A percentile compares a stretch with the other conserved stretches of the same genome.
These are phyloP conservation scores for Catharus minimus DNA, from an alignment of 2,113 vertebrate species.

Conservation along the genomic window DNA sequence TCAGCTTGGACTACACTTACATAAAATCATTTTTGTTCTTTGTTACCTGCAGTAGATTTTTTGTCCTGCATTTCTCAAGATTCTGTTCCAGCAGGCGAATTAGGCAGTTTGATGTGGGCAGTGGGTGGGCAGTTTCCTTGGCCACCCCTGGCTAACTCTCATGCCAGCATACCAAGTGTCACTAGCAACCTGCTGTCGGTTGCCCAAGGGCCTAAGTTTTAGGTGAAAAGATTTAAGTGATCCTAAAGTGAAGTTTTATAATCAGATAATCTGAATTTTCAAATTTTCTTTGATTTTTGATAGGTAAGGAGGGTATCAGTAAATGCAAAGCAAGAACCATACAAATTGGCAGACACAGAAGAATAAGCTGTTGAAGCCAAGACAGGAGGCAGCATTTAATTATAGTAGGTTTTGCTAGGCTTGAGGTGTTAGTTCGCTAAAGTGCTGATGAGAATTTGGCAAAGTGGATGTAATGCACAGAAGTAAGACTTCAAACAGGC, in stretches of 20 bases:
- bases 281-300: neutral
- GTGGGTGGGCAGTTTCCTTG: neutral
- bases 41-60: neutral
- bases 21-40: neutral
- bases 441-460: conserved; percentile 28
- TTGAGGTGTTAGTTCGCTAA: conserved; percentile 2
- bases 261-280: neutral
- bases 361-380: neutral
- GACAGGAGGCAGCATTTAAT: conserved; percentile 22
- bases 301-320: neutral
- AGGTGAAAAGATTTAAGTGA: neutral
- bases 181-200: neutral
- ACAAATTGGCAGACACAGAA: neutral
- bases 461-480: neutral
- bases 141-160: neutral
- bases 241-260: neutral
- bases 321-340: neutral
- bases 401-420: conserved; percentile 20
- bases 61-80: neutral
- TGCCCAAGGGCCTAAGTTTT: neutral
- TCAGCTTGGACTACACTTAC: neutral
- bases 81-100: neutral
- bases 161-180: rapidly evolving
- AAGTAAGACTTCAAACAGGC: neutral
- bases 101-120: neutral